Base-by-base conservation (phyloP, 2,797 vertebrate genomes). In the Acipenser oxyrinchus region DNA sequence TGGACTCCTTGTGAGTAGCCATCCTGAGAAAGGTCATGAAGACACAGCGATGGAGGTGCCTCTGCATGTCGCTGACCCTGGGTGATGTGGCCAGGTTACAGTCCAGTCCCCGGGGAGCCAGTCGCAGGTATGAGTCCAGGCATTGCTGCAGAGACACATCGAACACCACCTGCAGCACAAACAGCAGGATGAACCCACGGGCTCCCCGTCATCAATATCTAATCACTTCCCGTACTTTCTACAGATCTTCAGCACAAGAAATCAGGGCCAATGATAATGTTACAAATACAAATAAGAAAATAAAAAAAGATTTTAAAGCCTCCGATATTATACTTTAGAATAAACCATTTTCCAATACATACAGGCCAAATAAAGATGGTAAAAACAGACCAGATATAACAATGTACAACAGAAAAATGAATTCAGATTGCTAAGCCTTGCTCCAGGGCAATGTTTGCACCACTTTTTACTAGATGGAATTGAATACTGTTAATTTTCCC, bases 1-100 rank as follows among this genome's bases (percentile, higher is more conserved):
- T 97, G 70, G 95, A 98, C 77, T 98, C 96, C 74, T 95, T 99
- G 78, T 98, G 94, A 0, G 96, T 98, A 66, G 96, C 93, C 94
- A 96, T 98, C 60, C 95, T 89, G 66, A 99, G 91, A 78, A 97
- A 98, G 48, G 91, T 91, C 74, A 98, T 84, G 78, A 99, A 99
- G 71, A 97, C 76, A 0, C 74, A 79, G 8, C 74, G 87, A 70
- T 97, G 95, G 50, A 99, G 75, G 10, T 76, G 76, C 6, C 83
- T 90, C 80, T 97, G 93, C 77, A 88, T 77, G 18, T 92, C 86
- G 0, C 80, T 80, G 66, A 93, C 88, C 0, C 88, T 88, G 0
- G 87, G 82, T 6, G 88, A 87, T 0, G 84, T 78, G 1, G 90
- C 82, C 48, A 79, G 64, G 0, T 74, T 57, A 0, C 73, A 71